Percentiles rank a stretch among this genome's conserved stretches.
phyloP scores from a whole-genome alignment of 2,113 vertebrate genomes.

The Protobothrops mucrosquamatus region DNA sequence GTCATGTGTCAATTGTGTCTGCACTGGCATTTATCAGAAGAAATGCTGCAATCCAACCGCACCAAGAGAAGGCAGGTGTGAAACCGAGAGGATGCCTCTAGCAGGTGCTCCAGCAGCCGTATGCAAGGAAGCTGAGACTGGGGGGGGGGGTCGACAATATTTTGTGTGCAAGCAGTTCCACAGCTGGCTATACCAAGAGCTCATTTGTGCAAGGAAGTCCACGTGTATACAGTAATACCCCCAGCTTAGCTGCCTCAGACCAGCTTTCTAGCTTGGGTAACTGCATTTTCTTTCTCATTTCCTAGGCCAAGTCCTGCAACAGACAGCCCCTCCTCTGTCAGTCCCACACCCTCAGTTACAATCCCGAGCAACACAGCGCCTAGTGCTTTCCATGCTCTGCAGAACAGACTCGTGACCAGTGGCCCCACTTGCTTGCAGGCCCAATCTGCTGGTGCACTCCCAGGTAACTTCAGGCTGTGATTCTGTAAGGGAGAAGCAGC shows the following conservation, averaged over 20 bases:
- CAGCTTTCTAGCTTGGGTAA: background rate
- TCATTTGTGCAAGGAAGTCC: background rate
- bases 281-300: background rate
- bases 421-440: constrained; percentile 69
- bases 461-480: constrained; percentile 74
- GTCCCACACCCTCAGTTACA: constrained; percentile 43
- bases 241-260: background rate
- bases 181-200: background rate
- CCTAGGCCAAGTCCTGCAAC: background rate
- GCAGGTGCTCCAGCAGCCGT: background rate
- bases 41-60: background rate
- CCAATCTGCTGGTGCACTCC: constrained; percentile 73
- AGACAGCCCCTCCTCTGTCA: background rate
- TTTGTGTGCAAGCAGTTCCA: background rate
- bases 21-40: background rate
- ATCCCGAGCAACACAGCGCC: constrained; percentile 63
- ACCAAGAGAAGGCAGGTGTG: background rate
- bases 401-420: constrained; percentile 78
- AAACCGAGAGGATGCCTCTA: background rate
- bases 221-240: background rate
- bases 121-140: background rate
- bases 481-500: background rate
- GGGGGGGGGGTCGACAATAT: background rate
- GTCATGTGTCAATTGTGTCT: background rate
- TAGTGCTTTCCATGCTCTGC: constrained; percentile 82